Evolutionary conservation across 2,888 invertebrate species (phyloP).

Genomic region (Itoplectis maculator): DNA sequence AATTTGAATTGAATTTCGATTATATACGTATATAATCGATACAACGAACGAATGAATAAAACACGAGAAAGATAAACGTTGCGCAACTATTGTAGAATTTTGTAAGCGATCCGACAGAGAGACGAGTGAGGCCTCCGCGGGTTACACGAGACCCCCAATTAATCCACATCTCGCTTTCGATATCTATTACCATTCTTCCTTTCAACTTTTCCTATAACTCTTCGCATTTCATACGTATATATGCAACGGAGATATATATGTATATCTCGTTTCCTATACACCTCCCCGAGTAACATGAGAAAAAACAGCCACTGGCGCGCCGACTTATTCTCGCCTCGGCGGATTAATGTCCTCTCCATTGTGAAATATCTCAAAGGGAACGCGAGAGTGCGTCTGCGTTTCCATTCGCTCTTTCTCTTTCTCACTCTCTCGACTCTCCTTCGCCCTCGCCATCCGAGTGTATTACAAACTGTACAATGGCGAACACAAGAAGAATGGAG

Average conservation of each 20-base stretch:
- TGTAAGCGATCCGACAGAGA: background rate
- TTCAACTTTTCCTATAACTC: slow-evolving; percentile 21
- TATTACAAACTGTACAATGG: slow-evolving; percentile 10
- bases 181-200: slow-evolving; percentile 15
- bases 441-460: slow-evolving; percentile 1
- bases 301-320: slow-evolving; percentile 13
- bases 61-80: no score
- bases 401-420: no score
- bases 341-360: slow-evolving; percentile 44
- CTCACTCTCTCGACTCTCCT: no score
- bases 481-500: slow-evolving; percentile 26
- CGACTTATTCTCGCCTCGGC: slow-evolving; percentile 35
- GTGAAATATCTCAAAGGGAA: slow-evolving; percentile 33
- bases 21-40: no score
- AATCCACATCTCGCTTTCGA: slow-evolving; percentile 27
- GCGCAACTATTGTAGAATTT: background rate
- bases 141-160: slow-evolving; percentile 35
- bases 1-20: no score
- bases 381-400: slow-evolving; percentile 17
- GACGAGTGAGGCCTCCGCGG: slow-evolving; percentile 12
- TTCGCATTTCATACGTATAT: background rate
- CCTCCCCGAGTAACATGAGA: slow-evolving; percentile 18
- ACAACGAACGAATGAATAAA: no score
- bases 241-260: background rate
- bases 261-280: slow-evolving; percentile 10